phyloP scores from a whole-genome alignment of 1,140 invertebrate genomes.

The Lucilia cuprina region DNA sequence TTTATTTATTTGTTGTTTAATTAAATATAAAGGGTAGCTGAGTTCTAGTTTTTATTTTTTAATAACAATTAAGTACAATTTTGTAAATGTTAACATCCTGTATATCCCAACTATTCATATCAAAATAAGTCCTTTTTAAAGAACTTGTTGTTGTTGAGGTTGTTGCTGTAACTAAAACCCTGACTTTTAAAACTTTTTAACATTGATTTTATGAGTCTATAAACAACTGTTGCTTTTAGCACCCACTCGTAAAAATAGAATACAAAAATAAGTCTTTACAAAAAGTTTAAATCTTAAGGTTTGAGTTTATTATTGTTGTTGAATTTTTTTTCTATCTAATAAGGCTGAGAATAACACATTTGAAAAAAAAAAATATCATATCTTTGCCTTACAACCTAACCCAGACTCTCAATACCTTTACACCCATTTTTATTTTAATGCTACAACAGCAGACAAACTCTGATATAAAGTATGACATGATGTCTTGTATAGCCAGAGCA shows the following conservation, averaged over 20 bases:
- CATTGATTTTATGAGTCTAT: background rate
- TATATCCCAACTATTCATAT: background rate
- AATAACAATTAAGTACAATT: background rate
- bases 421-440: background rate
- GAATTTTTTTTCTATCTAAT: background rate
- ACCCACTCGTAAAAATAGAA: background rate
- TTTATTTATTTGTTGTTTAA: background rate
- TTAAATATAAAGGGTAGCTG: background rate
- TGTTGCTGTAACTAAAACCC: background rate
- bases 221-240: background rate
- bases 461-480: background rate
- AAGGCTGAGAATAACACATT: background rate
- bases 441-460: background rate
- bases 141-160: background rate
- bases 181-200: background rate
- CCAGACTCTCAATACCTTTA: background rate
- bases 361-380: background rate
- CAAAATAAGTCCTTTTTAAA: background rate
- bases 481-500: constrained; percentile 1
- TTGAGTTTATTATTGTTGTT: background rate
- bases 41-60: background rate
- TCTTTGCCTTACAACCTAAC: background rate
- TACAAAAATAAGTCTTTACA: background rate
- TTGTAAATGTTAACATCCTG: background rate
- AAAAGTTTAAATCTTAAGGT: background rate